Evolutionary conservation across 2,888 invertebrate species (phyloP), one percentile per base, ranked within the genome.

Genomic region (Incurvaria masculella): DNA sequence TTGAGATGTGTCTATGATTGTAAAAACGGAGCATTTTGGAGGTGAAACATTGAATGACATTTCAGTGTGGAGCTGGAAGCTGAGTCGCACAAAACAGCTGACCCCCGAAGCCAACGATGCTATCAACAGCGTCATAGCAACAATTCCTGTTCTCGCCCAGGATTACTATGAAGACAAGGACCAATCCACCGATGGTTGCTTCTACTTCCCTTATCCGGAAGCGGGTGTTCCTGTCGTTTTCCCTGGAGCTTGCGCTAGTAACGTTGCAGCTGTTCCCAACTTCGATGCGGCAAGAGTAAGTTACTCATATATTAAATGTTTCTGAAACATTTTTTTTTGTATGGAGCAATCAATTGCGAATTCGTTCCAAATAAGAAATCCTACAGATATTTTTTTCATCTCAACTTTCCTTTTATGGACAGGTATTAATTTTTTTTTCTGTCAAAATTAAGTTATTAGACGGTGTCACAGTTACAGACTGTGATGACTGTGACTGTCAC

Each of bases 51-150:
- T n/a, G n/a, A n/a, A n/a, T n/a, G n/a, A n/a, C n/a, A 33, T 51
- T 53, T 27, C 44, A 60, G 64, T 65, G 2, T 55, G 50, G 26
- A 64, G 64, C 49, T 71, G 66, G 66, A 69, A 69, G 49, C 56
- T 71, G 2, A 64, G 69, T 45, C 59, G 67, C 52, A 54, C 55
- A 0, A 64, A 61, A 5, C 8, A 57, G 8, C 48, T 69, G 11
- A 45, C 60, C 1, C 2, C 27, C 0, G 39, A 39, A 1, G 60
- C 62, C 2, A 39, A 45, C 1, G 43, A 49, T 1, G 53, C 49
- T 0, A 69, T 69, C 3, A 59, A 65, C 27, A 45, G 40, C 2
- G 53, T 58, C 1, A 56, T 65, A 1, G 52, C 53, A 11, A 52
- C 47, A 0, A 53, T 65, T 17, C 55, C 61, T 2, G 66, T 67